Base-by-base conservation (phyloP, 1,140 invertebrate genomes). In the Aphidius ervi region DNA sequence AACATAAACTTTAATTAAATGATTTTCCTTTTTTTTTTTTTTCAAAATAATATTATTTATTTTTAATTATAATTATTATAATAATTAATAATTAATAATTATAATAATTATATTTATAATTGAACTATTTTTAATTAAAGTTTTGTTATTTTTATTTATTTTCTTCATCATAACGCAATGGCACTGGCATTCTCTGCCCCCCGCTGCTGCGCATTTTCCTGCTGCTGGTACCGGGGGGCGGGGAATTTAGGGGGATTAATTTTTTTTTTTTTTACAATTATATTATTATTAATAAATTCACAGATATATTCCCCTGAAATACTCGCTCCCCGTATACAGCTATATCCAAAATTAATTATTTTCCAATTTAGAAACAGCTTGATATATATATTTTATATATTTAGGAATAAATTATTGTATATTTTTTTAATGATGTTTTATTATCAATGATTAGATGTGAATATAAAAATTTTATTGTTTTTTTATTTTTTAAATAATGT, bases 211-310 rank as follows among this genome's bases (percentile, higher is more conserved):
- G 70, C 75, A 76, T 70, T 76, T 74, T 49, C 68, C 67, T 65
- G 74, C 74, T 69, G 71, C 75, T 74, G 75, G 69, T 72, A 70
- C 74, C 74, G 76, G 76, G 75, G 74, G 69, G 76, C 72, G 75
- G 76, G 74, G 68, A 66, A 72, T 69, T 68, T 72, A 69, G 68
- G 23, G 23, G 23, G 23, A 31, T 31, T 31, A 31, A 31, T 31
- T 31, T 31, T 31, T 3, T 31, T 31, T 31, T 31, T 3, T 31
- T 31, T 31, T 31, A 31, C 2, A 31, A 31, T 31, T 31, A 31
- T 16, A 16, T 16, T 16, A 31, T 31, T 31, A 31, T 31, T 31
- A 31, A 31, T 31, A 31, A 31, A 31, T 31, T 31, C 23, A 31
- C 23, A 31, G 23, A 31, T 31, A 39, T 20, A 65, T 54, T 67